phyloP scores from a whole-genome alignment of 2,888 invertebrate species.

The Atethmia centrago region DNA sequence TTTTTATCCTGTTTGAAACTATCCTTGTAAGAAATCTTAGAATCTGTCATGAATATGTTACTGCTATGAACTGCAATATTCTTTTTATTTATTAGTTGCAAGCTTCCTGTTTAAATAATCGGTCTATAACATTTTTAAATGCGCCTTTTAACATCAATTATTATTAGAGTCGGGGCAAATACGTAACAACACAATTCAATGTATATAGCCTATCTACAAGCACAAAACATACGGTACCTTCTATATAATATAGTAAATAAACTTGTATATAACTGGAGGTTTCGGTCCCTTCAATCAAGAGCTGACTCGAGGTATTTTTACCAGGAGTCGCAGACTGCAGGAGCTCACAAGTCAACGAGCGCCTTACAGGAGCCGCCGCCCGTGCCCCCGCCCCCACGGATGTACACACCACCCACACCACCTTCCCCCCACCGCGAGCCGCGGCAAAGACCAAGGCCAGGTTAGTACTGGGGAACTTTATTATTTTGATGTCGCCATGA shows the following conservation, averaged over 20 bases:
- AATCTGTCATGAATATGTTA: conserved; percentile 9
- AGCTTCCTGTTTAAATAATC: neutral
- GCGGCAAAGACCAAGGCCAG: conserved; percentile 69
- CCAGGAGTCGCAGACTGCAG: conserved; percentile 65
- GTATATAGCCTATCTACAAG: conserved; percentile 19
- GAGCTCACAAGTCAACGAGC: conserved; percentile 83
- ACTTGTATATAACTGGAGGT: neutral
- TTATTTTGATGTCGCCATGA: neutral
- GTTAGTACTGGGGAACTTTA: conserved; percentile 55
- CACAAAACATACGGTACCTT: conserved; percentile 5
- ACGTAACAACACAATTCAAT: conserved; percentile 15
- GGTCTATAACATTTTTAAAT: conserved; percentile 14
- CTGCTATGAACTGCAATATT: neutral
- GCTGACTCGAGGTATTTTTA: conserved; percentile 5
- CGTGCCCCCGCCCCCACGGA: conserved; percentile 82
- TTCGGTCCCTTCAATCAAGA: neutral
- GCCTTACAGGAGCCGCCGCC: conserved; percentile 84
- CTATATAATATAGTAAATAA: neutral
- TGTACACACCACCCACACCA: conserved; percentile 73
- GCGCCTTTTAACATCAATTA: conserved; percentile 27
- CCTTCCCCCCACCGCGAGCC: conserved; percentile 74
- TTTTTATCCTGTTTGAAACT: neutral
- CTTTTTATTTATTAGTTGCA: neutral
- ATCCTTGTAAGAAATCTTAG: neutral
- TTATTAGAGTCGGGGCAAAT: conserved; percentile 7